These are phyloP conservation scores for Drosophila quadrilineata DNA, from an alignment of 1,140 invertebrate species.

Conservation along the genomic window DNA sequence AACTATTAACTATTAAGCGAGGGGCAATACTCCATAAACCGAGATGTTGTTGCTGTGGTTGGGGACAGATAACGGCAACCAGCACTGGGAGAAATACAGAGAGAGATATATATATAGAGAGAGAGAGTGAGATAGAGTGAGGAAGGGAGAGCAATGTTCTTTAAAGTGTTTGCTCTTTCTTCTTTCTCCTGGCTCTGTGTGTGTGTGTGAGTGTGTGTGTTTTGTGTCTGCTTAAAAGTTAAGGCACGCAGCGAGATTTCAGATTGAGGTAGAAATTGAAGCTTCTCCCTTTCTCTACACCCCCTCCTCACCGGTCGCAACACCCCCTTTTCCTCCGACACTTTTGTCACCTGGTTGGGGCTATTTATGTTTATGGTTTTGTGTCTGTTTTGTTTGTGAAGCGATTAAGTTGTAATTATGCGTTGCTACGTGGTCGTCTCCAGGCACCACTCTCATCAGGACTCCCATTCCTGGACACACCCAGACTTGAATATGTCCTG, in stretches of 20 bases:
- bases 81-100: no score
- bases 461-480: neutral
- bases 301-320: neutral
- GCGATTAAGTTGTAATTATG: constrained; percentile 78
- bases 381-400: constrained; percentile 73
- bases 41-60: no score
- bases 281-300: neutral
- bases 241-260: constrained; percentile 34
- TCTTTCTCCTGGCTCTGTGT: no score
- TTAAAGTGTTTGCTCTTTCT: constrained; percentile 62
- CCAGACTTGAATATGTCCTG: neutral
- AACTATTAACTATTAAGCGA: constrained; percentile 67
- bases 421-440: constrained; percentile 62
- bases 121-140: no score
- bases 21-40: constrained; percentile 44
- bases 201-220: no score
- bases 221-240: constrained; percentile 71
- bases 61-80: no score
- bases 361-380: constrained; percentile 61
- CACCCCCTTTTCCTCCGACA: neutral
- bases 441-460: neutral
- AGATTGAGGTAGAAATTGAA: constrained; percentile 14
- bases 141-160: constrained; percentile 12
- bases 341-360: constrained; percentile 24
- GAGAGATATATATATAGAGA: no score